phyloP scores from a whole-genome alignment of 2,113 vertebrate species.

The Xenotilapia leptura region DNA sequence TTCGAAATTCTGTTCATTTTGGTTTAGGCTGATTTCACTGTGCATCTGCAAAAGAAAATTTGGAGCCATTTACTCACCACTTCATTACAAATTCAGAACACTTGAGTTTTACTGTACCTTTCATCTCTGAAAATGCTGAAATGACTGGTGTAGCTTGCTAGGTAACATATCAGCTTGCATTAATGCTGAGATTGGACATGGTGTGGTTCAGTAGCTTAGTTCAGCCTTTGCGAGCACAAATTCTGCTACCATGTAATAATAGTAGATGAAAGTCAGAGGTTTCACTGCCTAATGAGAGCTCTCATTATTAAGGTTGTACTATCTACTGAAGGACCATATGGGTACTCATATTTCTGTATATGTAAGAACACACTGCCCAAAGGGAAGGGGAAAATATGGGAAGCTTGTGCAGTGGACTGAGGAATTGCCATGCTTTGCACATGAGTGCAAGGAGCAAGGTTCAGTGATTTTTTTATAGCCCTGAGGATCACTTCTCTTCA shows the following conservation, averaged over 20 bases:
- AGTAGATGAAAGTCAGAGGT: conserved; percentile 57
- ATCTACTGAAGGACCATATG: conserved; percentile 55
- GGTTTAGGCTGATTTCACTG: background rate
- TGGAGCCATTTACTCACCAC: conserved; percentile 10
- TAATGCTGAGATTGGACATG: conserved; percentile 59
- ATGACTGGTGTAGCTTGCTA: conserved; percentile 27
- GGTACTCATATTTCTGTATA: conserved; percentile 43
- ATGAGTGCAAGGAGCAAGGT: conserved; percentile 55
- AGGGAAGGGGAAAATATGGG: conserved; percentile 28
- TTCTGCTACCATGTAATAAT: conserved; percentile 44
- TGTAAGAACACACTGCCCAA: conserved; percentile 51
- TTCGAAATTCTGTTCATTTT: background rate
- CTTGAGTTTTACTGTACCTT: conserved; percentile 48
- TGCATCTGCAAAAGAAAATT: background rate
- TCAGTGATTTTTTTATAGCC: conserved; percentile 49
- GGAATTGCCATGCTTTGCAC: conserved; percentile 54
- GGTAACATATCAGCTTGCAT: conserved; percentile 47
- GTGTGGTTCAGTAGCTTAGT: conserved; percentile 49
- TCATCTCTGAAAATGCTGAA: conserved; percentile 56
- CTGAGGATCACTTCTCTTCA: conserved; percentile 43
- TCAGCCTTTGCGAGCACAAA: conserved; percentile 49
- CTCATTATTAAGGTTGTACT: conserved; percentile 53
- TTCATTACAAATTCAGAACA: conserved; percentile 38
- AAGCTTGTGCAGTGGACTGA: conserved; percentile 57
- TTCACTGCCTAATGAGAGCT: conserved; percentile 52